Percentiles rank a stretch among this genome's conserved stretches.
Evolutionary conservation across 1,140 invertebrate species (phyloP).

Genomic region (Scaptomyza pallida): DNA sequence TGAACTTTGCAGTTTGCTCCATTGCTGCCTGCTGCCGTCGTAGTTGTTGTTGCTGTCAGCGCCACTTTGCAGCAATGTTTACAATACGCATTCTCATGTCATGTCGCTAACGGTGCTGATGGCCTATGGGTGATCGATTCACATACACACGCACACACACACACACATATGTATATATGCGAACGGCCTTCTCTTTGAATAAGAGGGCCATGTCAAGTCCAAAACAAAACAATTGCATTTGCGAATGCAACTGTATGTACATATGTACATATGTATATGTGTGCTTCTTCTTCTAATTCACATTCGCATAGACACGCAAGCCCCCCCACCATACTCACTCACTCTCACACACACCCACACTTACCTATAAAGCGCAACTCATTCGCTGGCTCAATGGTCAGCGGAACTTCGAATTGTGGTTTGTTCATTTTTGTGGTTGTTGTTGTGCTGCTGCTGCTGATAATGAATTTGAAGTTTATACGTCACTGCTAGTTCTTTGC

Average conservation of each 20-base stretch:
- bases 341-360: conserved; percentile 21
- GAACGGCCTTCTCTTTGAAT: conserved; percentile 30
- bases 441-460: conserved; percentile 35
- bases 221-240: conserved; percentile 29
- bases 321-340: neutral
- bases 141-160: conserved; percentile 17
- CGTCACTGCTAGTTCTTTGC: conserved; percentile 7
- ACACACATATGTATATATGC: neutral
- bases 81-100: conserved; percentile 30
- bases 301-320: conserved; percentile 7
- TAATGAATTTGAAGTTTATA: conserved; percentile 26
- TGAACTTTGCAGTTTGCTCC: conserved; percentile 76
- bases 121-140: conserved; percentile 33
- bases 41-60: too few relatives aligned
- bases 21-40: neutral
- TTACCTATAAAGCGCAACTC: conserved; percentile 81
- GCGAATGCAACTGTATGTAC: conserved; percentile 6
- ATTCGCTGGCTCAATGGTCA: conserved; percentile 76
- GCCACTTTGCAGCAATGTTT: conserved; percentile 46
- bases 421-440: conserved; percentile 57
- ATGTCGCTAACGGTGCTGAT: neutral
- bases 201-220: conserved; percentile 19
- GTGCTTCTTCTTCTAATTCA: conserved; percentile 11
- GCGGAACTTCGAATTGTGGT: conserved; percentile 45
- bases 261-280: neutral